Base-by-base conservation (phyloP, 2,888 invertebrate species). In the Siphlonurus alternatus region DNA sequence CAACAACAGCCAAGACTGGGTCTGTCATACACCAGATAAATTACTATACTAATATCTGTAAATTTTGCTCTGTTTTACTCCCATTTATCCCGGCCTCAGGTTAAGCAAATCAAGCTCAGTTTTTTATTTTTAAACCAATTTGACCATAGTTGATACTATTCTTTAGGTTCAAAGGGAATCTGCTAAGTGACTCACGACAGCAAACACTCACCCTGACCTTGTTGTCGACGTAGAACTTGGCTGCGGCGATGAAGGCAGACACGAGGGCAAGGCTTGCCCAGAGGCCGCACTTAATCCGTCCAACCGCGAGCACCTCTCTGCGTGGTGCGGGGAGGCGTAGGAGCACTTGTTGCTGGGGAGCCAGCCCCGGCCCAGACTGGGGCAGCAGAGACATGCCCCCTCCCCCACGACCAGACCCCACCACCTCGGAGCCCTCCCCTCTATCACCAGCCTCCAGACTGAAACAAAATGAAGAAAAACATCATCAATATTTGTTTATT, bases 191-290 rank as follows among this genome's bases (percentile, higher is more conserved):
- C n/a, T n/a, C n/a, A n/a, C n/a, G n/a, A n/a, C n/a, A n/a, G n/a
- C n/a, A n/a, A n/a, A n/a, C n/a, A n/a, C n/a, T n/a, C n/a, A n/a
- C n/a, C n/a, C n/a, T 71, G 68, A 82, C 83, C 77, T 85, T 83
- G 70, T 81, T 79, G 71, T 85, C 84, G 66, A 87, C 86, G 71
- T 87, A 88, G 73, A 85, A 86, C 75, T 86, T 88, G 23, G 84
- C 84, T 25, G 84, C 84, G 0, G 83, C 86, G 61, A 88, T 77
- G 71, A 87, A 86, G 53, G 86, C 80, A 0, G 85, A 83, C 1
- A 84, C 83, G 60, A 88, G 73, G 18, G 84, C 83, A 69, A 88
- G 81, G 1, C 86, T 85, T 53, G 86, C 84, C 77, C 87, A 85
- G 77, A 88, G 83, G 63, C 84, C 85, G 71, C 64, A 64, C 75